Percentiles rank a stretch among this genome's conserved stretches.
phyloP scores from a whole-genome alignment of 2,797 vertebrate genomes.

The Leuciscus waleckii region DNA sequence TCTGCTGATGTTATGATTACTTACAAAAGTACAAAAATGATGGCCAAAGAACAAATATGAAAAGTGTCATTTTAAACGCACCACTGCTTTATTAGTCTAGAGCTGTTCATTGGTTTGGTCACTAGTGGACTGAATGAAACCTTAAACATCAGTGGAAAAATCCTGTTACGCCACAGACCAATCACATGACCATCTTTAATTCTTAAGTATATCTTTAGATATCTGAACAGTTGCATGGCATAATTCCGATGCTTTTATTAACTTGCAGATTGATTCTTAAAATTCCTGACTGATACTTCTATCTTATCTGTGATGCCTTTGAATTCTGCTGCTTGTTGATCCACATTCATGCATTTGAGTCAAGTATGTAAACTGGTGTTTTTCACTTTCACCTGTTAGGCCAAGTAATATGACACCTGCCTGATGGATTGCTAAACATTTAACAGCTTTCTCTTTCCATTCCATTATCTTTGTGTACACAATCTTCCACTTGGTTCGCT shows the following conservation, averaged over 20 bases:
- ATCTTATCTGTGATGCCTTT: not conserved
- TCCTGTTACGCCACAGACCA: not conserved
- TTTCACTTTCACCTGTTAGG: not conserved
- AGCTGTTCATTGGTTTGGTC: not conserved
- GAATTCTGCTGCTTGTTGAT: not conserved
- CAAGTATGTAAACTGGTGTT: not conserved
- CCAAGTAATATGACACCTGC: conserved; percentile 14
- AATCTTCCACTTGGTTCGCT: not conserved
- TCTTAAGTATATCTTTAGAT: not conserved
- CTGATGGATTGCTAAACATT: not conserved
- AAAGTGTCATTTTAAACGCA: not conserved
- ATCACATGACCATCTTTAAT: not conserved
- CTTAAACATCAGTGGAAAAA: conserved; percentile 5
- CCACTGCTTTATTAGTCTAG: not conserved
- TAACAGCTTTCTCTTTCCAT: not conserved
- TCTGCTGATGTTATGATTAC: not conserved
- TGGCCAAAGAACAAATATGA: not conserved
- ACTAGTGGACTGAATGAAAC: not conserved
- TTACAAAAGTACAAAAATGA: not conserved
- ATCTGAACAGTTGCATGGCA: conserved; percentile 22
- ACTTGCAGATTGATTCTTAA: not conserved
- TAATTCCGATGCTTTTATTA: not conserved
- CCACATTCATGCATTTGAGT: not conserved
- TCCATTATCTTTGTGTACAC: not conserved
- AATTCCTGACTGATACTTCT: not conserved